A percentile compares a stretch with the other conserved stretches of the same genome.
phyloP scores from a whole-genome alignment of 2,797 vertebrate genomes.

The Melanotaenia pygmaea region DNA sequence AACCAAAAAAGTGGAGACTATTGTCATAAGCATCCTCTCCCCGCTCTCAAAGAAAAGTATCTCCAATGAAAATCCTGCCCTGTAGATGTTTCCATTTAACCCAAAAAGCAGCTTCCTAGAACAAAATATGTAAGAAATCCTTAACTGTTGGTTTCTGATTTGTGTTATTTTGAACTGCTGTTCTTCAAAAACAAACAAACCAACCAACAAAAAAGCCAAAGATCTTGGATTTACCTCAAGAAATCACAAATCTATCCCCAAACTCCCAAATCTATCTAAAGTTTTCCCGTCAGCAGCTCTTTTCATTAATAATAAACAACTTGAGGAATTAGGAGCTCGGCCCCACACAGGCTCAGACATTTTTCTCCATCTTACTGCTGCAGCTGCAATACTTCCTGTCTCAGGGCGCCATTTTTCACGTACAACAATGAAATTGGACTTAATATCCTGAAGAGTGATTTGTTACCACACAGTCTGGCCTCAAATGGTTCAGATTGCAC shows the following conservation, averaged over 20 bases:
- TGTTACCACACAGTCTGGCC: conserved; percentile 34
- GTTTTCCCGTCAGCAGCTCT: conserved; percentile 20
- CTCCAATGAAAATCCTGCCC: conserved; percentile 41
- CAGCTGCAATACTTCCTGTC: conserved; percentile 26
- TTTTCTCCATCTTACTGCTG: conserved; percentile 22
- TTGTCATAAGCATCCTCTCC: conserved; percentile 11
- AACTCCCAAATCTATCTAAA: conserved; percentile 30
- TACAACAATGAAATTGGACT: conserved; percentile 31
- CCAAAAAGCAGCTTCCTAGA: conserved; percentile 34
- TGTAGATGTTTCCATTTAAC: conserved; percentile 59
- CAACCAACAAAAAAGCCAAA: conserved; percentile 6
- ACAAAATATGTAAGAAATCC: conserved; percentile 57
- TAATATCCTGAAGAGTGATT: conserved; percentile 49
- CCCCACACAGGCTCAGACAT: neutral
- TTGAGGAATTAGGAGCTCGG: conserved; percentile 20
- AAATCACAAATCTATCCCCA: conserved; percentile 11
- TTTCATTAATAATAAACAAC: conserved; percentile 54
- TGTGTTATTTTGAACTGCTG: conserved; percentile 35
- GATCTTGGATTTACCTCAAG: conserved; percentile 15
- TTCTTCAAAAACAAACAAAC: conserved; percentile 4
- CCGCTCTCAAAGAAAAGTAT: conserved; percentile 19
- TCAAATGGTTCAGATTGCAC: conserved; percentile 41
- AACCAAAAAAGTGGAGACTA: conserved; percentile 14
- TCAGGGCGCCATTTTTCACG: conserved; percentile 34
- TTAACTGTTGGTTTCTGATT: conserved; percentile 50